A percentile compares a stretch with the other conserved stretches of the same genome.
Evolutionary conservation across 2,113 vertebrate species (phyloP).

Genomic region (Ibidorhyncha struthersii): DNA sequence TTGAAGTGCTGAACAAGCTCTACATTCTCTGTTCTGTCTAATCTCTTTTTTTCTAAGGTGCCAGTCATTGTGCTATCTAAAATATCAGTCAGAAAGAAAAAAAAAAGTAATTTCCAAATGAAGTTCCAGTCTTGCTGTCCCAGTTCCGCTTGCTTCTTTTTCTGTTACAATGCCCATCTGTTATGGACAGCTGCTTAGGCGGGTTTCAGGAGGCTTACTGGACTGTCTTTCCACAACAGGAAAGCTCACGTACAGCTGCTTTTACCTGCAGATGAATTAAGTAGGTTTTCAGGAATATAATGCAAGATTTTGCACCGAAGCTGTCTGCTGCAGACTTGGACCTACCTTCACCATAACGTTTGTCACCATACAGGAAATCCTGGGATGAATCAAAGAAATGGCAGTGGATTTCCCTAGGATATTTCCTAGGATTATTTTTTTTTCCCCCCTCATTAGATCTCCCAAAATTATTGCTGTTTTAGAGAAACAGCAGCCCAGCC

Average conservation of each 20-base stretch:
- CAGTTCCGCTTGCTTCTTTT: background rate
- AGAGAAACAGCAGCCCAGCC: background rate
- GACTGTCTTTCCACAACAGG: background rate
- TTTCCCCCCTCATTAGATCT: background rate
- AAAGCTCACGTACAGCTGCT: background rate
- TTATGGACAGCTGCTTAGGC: background rate
- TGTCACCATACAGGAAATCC: background rate
- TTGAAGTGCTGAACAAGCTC: background rate
- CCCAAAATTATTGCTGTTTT: background rate
- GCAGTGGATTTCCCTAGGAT: background rate
- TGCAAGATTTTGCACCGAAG: background rate
- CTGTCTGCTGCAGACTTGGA: background rate
- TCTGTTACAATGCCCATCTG: background rate
- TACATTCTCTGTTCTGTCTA: background rate
- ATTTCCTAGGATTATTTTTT: background rate
- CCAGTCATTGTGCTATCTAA: background rate
- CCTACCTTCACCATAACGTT: background rate
- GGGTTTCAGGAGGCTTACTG: background rate
- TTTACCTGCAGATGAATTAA: background rate
- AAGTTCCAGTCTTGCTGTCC: background rate
- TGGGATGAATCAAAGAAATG: background rate
- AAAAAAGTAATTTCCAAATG: background rate
- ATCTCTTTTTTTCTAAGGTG: background rate
- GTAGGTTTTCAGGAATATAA: background rate
- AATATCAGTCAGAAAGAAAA: background rate